Conservation (phyloP, 2,888 invertebrate genomes). For the Eupithecia abbreviata region DNA sequence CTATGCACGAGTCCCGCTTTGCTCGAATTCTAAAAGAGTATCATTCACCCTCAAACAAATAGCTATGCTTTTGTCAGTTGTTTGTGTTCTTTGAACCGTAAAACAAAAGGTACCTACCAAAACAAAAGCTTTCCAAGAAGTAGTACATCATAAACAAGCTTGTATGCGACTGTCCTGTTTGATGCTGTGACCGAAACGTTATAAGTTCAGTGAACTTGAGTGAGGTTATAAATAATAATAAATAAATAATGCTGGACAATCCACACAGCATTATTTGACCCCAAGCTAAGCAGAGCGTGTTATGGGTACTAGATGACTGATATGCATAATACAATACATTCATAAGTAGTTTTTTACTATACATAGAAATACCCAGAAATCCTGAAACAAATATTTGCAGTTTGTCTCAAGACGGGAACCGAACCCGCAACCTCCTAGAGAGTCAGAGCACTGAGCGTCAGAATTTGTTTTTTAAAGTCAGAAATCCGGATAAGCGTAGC, state of each 20-base stretch:
- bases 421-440: too few relatives aligned
- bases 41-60: not conserved
- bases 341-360: too few relatives aligned
- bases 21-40: too few relatives aligned
- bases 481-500: not conserved
- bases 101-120: slow-evolving; percentile 5
- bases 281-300: too few relatives aligned
- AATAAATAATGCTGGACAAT: too few relatives aligned
- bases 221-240: not conserved
- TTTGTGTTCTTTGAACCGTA: slow-evolving; percentile 11
- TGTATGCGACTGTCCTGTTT: slow-evolving; percentile 5
- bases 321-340: too few relatives aligned
- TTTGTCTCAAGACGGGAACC: too few relatives aligned
- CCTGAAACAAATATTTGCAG: too few relatives aligned
- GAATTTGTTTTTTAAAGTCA: not conserved
- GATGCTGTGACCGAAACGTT: not conserved
- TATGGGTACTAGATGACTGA: too few relatives aligned
- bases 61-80: not conserved
- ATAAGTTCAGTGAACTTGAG: not conserved
- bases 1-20: too few relatives aligned
- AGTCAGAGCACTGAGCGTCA: not conserved
- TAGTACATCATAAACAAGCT: slow-evolving; percentile 4
- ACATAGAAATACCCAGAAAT: too few relatives aligned
- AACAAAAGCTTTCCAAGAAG: slow-evolving; percentile 6
- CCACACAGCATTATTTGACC: too few relatives aligned